Base-by-base conservation (phyloP, 2,888 invertebrate species). In the Phrixothrix hirtus region DNA sequence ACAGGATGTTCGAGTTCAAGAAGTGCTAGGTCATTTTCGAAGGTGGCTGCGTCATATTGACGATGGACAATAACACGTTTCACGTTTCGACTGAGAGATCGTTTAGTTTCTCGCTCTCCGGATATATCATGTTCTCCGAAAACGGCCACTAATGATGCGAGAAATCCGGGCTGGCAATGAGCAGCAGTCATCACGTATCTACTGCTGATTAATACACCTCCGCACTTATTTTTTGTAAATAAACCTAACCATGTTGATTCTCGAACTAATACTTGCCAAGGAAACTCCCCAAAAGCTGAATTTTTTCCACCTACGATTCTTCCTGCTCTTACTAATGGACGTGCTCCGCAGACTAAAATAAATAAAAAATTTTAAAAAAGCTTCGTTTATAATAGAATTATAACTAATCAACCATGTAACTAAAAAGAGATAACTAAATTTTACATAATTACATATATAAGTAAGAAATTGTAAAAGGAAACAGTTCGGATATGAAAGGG, bases 201-300 rank as follows among this genome's bases (percentile, higher is more conserved):
- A 64, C 83, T 87, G 25, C 91, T 89, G 65, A 95, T 92, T n/a
- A 95, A 82, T 0, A 95, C 95, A 1, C 95, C 95, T 1, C 95
- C 95, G 69, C 95, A 95, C 76, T 95, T 95, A 77, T 95, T 95
- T 75, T 95, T 95, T 36, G 93, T 93, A 75, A 95, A 93, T 12
- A 95, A 82, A 0, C 95, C 95, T 31, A 95, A 78, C 94, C 94
- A 95, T 0, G 94, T 94, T 1, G 93, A 90, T 75, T 95, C 95
- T 26, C 93, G 81, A 0, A 95, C 92, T 15, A 95, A 78, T 1
- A 92, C 94, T 69, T 95, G 94, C 95, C 95, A 95, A 0, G 95
- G 95, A 84, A 89, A 95, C 67, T 88, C 88, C 1, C 94, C 95
- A 68, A 93, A 93, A 2, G 81, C 81, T 0, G 93, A 85, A 45